Percentiles rank a stretch among this genome's conserved stretches.
Conservation (phyloP, 2,797 vertebrate genomes). For the Anomalospiza imberbis region DNA sequence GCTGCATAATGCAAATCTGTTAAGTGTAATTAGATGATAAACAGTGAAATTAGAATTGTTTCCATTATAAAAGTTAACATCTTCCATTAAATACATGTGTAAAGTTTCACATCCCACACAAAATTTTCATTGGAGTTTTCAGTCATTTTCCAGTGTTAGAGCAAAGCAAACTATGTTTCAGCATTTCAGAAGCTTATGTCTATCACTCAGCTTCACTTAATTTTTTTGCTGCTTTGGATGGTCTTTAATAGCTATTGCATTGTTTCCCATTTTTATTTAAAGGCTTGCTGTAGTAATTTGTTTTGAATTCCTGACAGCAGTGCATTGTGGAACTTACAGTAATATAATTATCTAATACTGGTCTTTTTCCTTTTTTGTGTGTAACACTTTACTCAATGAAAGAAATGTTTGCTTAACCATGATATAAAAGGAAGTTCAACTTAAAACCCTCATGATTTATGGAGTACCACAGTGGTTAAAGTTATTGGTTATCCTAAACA, state of each 20-base stretch:
- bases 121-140: background rate
- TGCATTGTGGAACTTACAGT: background rate
- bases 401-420: background rate
- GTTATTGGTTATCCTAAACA: background rate
- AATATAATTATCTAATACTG: background rate
- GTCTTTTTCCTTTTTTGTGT: background rate
- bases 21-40: background rate
- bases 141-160: background rate
- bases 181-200: background rate
- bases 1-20: background rate
- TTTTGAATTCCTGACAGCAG: background rate
- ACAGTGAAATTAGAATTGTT: background rate
- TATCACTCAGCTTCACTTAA: background rate
- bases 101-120: background rate
- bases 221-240: background rate
- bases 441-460: background rate
- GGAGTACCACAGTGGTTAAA: background rate
- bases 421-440: background rate
- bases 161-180: background rate
- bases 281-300: background rate
- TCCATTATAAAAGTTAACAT: background rate
- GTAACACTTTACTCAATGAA: background rate
- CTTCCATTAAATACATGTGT: background rate
- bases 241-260: background rate
- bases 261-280: background rate